Evolutionary conservation across 2,797 vertebrate species (phyloP).

Genomic region (Chloroceryle amazona): DNA sequence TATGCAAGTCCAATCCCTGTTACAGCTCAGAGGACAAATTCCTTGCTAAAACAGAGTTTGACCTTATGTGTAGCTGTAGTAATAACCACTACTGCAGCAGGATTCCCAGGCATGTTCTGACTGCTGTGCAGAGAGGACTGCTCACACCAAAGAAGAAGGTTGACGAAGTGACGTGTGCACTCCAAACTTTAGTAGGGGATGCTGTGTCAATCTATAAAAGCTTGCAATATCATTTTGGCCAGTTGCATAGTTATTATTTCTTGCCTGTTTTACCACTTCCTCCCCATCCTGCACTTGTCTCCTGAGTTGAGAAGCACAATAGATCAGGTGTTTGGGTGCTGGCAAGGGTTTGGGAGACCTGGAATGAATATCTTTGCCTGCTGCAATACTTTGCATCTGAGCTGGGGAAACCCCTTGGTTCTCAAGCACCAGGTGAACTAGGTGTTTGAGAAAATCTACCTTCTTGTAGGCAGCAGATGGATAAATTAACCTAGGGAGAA

Average conservation of each 20-base stretch:
- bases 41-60: constrained; percentile 17
- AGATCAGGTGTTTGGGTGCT: not conserved
- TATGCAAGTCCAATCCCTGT: not conserved
- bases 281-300: not conserved
- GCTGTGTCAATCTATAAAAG: not conserved
- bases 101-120: not conserved
- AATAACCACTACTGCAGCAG: not conserved
- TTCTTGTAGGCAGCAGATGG: not conserved
- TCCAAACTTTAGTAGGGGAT: not conserved
- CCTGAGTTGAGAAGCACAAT: not conserved
- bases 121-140: not conserved
- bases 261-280: not conserved
- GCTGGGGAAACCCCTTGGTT: not conserved
- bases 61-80: not conserved
- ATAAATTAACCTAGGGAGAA: not conserved
- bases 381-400: not conserved
- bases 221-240: not conserved
- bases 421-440: not conserved
- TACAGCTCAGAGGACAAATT: constrained; percentile 45
- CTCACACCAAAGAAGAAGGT: not conserved
- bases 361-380: not conserved
- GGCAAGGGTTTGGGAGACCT: not conserved
- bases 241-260: not conserved
- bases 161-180: not conserved
- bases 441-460: not conserved